Evolutionary conservation across 2,888 invertebrate genomes (phyloP).

Genomic region (Cyclophora punctaria): DNA sequence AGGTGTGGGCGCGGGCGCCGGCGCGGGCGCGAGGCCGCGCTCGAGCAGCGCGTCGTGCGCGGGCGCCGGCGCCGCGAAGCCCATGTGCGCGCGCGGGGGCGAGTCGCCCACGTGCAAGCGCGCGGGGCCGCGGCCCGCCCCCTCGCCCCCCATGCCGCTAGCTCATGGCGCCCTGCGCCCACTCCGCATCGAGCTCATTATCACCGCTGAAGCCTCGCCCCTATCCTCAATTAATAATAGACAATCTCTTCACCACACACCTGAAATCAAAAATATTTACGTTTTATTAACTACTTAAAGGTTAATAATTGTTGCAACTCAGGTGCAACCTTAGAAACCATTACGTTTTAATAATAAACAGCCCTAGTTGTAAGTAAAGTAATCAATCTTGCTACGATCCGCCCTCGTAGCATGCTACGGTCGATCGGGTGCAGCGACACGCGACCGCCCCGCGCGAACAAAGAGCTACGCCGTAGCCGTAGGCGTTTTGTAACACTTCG

Average conservation of each 20-base stretch:
- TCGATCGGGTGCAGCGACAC: constrained; percentile 1
- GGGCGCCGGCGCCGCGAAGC: constrained; percentile 74
- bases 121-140: constrained; percentile 78
- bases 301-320: too few species aligned
- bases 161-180: constrained; percentile 64
- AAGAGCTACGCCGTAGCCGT: constrained; percentile 9
- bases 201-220: too few species aligned
- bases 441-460: constrained; percentile 2
- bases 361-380: constrained; percentile 1
- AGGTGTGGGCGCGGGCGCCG: constrained; percentile 56
- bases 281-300: too few species aligned
- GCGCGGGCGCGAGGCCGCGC: constrained; percentile 57
- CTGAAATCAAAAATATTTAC: neutral
- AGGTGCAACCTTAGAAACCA: too few species aligned
- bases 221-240: neutral
- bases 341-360: neutral
- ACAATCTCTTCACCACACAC: neutral
- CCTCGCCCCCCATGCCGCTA: constrained; percentile 76
- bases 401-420: constrained; percentile 10
- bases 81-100: constrained; percentile 75
- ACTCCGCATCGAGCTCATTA: constrained; percentile 44
- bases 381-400: constrained; percentile 7
- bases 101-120: constrained; percentile 77
- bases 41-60: constrained; percentile 76
- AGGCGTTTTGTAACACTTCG: constrained; percentile 1